Conservation (phyloP, 2,113 vertebrate genomes). For the Rattus rattus region DNA sequence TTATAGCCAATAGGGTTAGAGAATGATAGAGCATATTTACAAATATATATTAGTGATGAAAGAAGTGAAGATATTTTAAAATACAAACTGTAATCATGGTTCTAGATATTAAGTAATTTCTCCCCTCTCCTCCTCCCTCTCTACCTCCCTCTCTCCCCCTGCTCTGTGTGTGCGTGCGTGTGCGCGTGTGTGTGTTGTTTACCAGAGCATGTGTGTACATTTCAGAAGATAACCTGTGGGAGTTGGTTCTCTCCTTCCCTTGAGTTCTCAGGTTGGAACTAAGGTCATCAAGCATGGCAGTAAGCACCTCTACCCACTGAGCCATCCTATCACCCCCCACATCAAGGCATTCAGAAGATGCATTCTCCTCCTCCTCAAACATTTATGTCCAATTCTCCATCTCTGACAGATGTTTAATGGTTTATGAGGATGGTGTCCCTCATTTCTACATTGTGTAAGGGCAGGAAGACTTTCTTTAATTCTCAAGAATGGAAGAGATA, state of each 20-base stretch:
- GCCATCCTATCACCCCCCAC: not conserved
- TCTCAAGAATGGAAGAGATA: slow-evolving; percentile 68
- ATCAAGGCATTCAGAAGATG: not conserved
- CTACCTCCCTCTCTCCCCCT: accelerated
- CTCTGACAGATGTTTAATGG: not conserved
- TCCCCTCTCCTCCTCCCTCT: too few relatives aligned
- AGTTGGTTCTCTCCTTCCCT: not conserved
- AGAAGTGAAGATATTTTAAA: not conserved
- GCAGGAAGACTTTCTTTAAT: slow-evolving; percentile 52
- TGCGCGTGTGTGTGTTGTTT: not conserved
- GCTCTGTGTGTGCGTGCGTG: too few relatives aligned
- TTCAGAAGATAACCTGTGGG: not conserved
- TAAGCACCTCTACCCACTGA: not conserved
- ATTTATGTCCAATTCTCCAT: not conserved
- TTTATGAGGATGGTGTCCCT: not conserved
- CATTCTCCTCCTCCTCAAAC: not conserved
- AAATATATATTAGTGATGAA: not conserved
- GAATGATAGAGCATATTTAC: not conserved
- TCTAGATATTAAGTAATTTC: not conserved
- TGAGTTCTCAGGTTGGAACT: not conserved
- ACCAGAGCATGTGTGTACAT: too few relatives aligned
- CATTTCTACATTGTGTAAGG: not conserved
- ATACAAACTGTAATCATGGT: not conserved
- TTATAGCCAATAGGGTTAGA: not conserved
- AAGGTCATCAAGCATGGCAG: not conserved